phyloP scores from a whole-genome alignment of 2,888 invertebrate species.

The Phasia obesa region DNA sequence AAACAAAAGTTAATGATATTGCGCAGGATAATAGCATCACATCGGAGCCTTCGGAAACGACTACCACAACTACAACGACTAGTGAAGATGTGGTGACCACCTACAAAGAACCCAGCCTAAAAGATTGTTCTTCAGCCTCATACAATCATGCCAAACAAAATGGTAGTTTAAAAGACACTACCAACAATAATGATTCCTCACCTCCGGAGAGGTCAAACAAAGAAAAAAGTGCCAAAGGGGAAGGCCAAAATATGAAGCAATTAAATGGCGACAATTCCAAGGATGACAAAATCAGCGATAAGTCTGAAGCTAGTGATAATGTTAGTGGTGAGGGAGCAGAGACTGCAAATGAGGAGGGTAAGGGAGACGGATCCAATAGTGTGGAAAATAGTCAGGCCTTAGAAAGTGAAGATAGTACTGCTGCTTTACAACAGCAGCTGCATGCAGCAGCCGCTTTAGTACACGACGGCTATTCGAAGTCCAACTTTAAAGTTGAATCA shows the following conservation, averaged over 20 bases:
- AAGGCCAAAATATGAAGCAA: constrained; percentile 51
- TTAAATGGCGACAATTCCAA: constrained; percentile 60
- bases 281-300: constrained; percentile 72
- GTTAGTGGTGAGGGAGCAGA: constrained; percentile 73
- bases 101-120: constrained; percentile 79
- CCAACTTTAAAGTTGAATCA: constrained; percentile 79
- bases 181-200: constrained; percentile 45
- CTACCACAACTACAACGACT: constrained; percentile 82
- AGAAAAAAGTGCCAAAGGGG: constrained; percentile 40
- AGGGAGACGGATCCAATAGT: constrained; percentile 73
- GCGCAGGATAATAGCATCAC: constrained; percentile 82
- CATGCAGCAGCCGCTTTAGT: constrained; percentile 68
- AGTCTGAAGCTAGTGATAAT: constrained; percentile 77
- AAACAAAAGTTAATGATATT: constrained; percentile 77
- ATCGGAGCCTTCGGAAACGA: constrained; percentile 81
- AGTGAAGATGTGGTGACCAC: constrained; percentile 82
- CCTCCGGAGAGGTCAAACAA: constrained; percentile 33
- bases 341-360: constrained; percentile 46
- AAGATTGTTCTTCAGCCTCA: constrained; percentile 64
- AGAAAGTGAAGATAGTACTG: constrained; percentile 80
- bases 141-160: constrained; percentile 72
- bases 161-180: constrained; percentile 70
- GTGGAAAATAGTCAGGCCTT: constrained; percentile 79
- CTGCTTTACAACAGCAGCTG: constrained; percentile 70
- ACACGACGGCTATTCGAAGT: constrained; percentile 71